These are phyloP conservation scores for Cheilosia soror DNA, from an alignment of 2,888 invertebrate species.

Conservation along the genomic window DNA sequence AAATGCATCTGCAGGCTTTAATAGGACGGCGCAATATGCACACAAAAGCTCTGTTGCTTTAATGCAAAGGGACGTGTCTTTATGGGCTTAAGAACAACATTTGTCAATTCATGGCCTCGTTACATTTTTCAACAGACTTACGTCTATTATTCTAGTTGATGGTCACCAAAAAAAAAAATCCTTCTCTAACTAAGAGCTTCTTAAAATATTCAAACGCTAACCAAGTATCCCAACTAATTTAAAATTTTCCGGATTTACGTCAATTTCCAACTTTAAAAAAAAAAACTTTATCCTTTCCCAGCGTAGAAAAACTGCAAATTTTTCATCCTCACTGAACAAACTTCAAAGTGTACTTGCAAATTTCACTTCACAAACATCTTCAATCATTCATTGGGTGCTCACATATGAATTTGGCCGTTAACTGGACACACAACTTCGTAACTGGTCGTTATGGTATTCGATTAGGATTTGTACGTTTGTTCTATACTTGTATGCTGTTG, in stretches of 20 bases:
- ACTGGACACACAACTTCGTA: slow-evolving; percentile 38
- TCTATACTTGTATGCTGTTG: not conserved
- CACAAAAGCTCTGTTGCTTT: too few relatives aligned
- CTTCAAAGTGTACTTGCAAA: slow-evolving; percentile 54
- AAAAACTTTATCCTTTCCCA: slow-evolving; percentile 15
- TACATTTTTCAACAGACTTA: too few relatives aligned
- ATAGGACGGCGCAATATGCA: too few relatives aligned
- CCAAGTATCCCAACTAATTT: not conserved
- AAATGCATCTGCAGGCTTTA: too few relatives aligned
- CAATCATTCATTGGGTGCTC: slow-evolving; percentile 65
- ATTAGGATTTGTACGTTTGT: slow-evolving; percentile 48
- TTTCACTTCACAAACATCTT: slow-evolving; percentile 62
- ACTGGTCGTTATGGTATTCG: slow-evolving; percentile 17
- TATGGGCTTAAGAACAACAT: too few relatives aligned
- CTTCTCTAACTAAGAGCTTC: not conserved
- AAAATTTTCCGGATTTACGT: not conserved
- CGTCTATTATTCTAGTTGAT: not conserved
- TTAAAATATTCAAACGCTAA: slow-evolving; percentile 20
- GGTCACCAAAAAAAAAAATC: not conserved
- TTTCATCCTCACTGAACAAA: slow-evolving; percentile 37
- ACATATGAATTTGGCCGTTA: slow-evolving; percentile 51
- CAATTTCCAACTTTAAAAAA: slow-evolving; percentile 13
- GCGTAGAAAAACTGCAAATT: not conserved
- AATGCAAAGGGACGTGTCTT: too few relatives aligned
- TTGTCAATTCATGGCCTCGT: too few relatives aligned